phyloP scores from a whole-genome alignment of 2,113 vertebrate species.

The Oreochromis niloticus region DNA sequence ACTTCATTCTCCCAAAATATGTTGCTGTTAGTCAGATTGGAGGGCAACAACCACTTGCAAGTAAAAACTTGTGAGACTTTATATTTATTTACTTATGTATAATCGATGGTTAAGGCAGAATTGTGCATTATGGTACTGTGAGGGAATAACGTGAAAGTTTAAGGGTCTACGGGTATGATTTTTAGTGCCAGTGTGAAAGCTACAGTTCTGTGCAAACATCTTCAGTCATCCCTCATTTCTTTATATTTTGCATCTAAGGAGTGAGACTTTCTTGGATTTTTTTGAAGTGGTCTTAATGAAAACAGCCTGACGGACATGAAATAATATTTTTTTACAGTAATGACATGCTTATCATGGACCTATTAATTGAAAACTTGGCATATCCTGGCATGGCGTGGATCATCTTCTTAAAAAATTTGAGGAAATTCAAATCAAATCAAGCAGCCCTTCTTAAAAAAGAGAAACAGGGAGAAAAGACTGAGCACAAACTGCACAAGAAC shows the following conservation, averaged over 20 bases:
- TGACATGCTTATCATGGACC: accelerated
- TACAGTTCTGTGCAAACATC: background rate
- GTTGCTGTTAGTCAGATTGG: background rate
- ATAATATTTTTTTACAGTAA: background rate
- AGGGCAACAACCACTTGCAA: background rate
- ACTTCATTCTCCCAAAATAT: background rate
- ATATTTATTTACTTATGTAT: background rate
- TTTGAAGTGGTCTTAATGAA: accelerated
- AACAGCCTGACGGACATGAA: accelerated
- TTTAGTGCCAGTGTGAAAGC: background rate
- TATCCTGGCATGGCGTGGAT: background rate
- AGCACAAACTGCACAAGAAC: background rate
- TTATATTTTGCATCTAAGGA: background rate
- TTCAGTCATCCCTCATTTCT: background rate
- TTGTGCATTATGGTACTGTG: background rate
- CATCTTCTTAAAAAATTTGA: background rate
- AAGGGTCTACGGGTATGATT: background rate
- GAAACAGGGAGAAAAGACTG: background rate
- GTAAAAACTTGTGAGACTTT: background rate
- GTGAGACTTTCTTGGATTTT: background rate
- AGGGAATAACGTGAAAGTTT: background rate
- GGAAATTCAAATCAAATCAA: background rate
- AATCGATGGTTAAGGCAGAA: background rate
- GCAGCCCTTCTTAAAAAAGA: accelerated
- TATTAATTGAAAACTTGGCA: background rate